Evolutionary conservation across 2,797 vertebrate genomes (phyloP).

Genomic region (Pogoniulus pusillus): DNA sequence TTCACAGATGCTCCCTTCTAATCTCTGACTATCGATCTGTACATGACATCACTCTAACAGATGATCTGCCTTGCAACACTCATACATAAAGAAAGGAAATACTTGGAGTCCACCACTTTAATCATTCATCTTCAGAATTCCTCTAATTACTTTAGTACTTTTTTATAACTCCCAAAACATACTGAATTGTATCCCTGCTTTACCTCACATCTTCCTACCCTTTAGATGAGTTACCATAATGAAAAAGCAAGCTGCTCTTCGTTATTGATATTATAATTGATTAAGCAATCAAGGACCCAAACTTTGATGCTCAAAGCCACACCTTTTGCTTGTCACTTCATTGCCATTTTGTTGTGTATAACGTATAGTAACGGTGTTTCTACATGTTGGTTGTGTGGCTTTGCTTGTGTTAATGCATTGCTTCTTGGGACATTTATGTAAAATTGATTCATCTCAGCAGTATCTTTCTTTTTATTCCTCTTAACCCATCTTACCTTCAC

Average conservation of each 20-base stretch:
- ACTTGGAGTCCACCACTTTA: background rate
- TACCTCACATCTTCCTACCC: background rate
- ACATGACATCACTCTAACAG: conserved; percentile 21
- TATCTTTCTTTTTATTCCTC: background rate
- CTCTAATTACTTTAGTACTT: background rate
- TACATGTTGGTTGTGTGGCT: conserved; percentile 42
- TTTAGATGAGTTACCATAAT: background rate
- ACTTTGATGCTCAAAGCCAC: conserved; percentile 28
- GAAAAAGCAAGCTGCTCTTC: background rate
- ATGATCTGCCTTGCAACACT: background rate
- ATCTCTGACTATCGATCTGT: conserved; percentile 8
- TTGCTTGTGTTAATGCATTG: background rate
- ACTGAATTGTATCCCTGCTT: background rate
- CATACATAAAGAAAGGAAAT: background rate
- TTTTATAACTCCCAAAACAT: background rate
- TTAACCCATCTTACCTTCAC: background rate
- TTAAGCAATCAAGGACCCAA: conserved; percentile 10
- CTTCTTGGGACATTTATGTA: background rate
- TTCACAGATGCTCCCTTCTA: conserved; percentile 36
- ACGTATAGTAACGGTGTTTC: conserved; percentile 17
- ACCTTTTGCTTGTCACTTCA: conserved; percentile 30
- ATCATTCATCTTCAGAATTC: background rate
- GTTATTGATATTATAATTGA: background rate
- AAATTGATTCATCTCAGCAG: background rate
- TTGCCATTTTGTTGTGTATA: conserved; percentile 1